Evolutionary conservation across 2,113 vertebrate genomes (phyloP).

Genomic region (Megalops atlanticus): DNA sequence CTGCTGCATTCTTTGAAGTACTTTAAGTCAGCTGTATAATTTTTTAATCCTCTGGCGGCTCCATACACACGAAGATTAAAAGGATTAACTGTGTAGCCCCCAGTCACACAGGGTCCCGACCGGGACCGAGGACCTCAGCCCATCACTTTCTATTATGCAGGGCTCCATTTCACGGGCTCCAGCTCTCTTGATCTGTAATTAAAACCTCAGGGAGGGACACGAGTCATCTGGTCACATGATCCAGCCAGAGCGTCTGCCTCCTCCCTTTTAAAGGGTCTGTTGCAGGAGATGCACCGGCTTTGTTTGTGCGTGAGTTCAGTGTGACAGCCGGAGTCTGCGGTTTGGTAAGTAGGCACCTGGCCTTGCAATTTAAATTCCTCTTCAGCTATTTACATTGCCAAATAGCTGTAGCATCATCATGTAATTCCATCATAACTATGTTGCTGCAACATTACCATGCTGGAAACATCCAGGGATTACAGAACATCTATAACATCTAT

Average conservation of each 20-base stretch:
- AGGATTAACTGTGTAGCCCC: conserved; percentile 31
- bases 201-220: background rate
- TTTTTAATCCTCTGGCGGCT: conserved; percentile 31
- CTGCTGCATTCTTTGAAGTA: conserved; percentile 24
- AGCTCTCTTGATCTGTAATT: background rate
- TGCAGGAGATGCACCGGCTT: too few relatives aligned
- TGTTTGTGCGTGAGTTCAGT: too few relatives aligned
- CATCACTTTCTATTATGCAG: conserved; percentile 12
- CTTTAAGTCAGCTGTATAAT: conserved; percentile 34
- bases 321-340: too few relatives aligned
- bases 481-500: too few relatives aligned
- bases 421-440: too few relatives aligned
- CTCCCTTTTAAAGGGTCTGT: background rate
- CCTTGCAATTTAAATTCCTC: too few relatives aligned
- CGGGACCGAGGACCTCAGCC: background rate
- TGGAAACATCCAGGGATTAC: too few relatives aligned
- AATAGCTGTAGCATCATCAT: too few relatives aligned
- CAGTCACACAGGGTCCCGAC: conserved; percentile 10
- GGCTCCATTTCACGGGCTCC: background rate
- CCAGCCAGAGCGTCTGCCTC: background rate
- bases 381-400: too few relatives aligned
- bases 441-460: too few relatives aligned
- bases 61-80: conserved; percentile 24
- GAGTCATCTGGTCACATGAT: background rate
- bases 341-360: too few relatives aligned